Evolutionary conservation across 1,140 invertebrate species (phyloP).

Genomic region (Euglossa dilemma): DNA sequence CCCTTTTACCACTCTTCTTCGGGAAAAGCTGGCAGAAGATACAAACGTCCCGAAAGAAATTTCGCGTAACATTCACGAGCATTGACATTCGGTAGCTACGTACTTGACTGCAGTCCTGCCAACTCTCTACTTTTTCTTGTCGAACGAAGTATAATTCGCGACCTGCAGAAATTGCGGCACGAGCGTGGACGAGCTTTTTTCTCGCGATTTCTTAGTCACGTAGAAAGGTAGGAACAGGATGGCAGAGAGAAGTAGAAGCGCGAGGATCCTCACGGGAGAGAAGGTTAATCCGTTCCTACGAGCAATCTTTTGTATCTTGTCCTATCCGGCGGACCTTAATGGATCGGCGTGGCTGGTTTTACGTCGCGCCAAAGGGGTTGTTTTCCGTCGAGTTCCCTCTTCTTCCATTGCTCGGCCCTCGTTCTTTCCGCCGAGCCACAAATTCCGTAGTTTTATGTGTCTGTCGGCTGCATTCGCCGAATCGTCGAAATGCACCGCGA

Average conservation of each 20-base stretch:
- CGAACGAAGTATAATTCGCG: no score
- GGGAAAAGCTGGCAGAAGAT: no score
- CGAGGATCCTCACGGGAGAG: slow-evolving; percentile 39
- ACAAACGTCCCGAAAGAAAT: no score
- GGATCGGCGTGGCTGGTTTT: slow-evolving; percentile 71
- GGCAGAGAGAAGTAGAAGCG: background rate
- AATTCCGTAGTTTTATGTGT: slow-evolving; percentile 71
- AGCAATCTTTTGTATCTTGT: slow-evolving; percentile 66
- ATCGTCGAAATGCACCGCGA: slow-evolving; percentile 1
- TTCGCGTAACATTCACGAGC: no score
- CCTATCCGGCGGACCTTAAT: slow-evolving; percentile 65
- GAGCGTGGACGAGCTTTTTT: no score
- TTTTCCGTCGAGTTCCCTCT: slow-evolving; percentile 62
- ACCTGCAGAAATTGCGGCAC: no score
- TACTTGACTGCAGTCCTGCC: no score
- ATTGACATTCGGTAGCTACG: no score
- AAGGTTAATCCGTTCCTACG: slow-evolving; percentile 51
- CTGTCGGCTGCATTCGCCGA: slow-evolving; percentile 20
- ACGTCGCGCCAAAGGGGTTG: slow-evolving; percentile 62
- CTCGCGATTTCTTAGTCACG: no score
- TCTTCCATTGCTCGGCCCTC: slow-evolving; percentile 61
- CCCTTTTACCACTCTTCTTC: no score
- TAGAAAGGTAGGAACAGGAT: no score
- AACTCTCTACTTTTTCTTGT: no score
- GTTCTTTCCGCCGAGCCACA: slow-evolving; percentile 55